Evolutionary conservation across 2,888 invertebrate species (phyloP).

Genomic region (Ectobius pallidus): DNA sequence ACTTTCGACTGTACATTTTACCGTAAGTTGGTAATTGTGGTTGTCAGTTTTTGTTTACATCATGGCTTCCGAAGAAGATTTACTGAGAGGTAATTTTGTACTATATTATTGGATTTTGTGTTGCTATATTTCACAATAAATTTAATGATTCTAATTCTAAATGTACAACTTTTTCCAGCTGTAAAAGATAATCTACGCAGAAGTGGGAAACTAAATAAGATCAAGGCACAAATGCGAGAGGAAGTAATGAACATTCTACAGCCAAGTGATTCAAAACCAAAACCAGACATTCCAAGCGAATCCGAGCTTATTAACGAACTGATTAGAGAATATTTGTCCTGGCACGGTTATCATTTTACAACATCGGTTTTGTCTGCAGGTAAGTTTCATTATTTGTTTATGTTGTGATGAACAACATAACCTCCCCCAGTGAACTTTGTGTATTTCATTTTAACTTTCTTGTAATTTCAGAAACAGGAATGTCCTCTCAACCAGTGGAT

Average conservation of each 20-base stretch:
- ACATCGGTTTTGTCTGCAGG: conserved; percentile 22
- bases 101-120: too few relatives aligned
- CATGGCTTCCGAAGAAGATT: neutral
- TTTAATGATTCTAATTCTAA: too few relatives aligned
- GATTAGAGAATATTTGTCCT: conserved; percentile 28
- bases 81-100: neutral
- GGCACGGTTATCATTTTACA: conserved; percentile 30
- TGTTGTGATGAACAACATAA: neutral
- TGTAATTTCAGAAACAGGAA: neutral
- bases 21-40: too few relatives aligned
- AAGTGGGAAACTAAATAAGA: conserved; percentile 24
- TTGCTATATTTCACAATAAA: too few relatives aligned
- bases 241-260: conserved; percentile 24
- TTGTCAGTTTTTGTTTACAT: too few relatives aligned
- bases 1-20: too few relatives aligned
- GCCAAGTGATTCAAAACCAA: neutral
- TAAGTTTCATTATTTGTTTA: neutral
- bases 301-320: conserved; percentile 16
- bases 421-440: neutral
- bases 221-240: conserved; percentile 24
- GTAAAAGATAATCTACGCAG: conserved; percentile 13
- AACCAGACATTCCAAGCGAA: conserved; percentile 15
- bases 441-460: neutral
- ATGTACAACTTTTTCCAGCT: conserved; percentile 27
- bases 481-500: neutral